Evolutionary conservation across 2,888 invertebrate genomes (phyloP).

Genomic region (Andrena fulva): DNA sequence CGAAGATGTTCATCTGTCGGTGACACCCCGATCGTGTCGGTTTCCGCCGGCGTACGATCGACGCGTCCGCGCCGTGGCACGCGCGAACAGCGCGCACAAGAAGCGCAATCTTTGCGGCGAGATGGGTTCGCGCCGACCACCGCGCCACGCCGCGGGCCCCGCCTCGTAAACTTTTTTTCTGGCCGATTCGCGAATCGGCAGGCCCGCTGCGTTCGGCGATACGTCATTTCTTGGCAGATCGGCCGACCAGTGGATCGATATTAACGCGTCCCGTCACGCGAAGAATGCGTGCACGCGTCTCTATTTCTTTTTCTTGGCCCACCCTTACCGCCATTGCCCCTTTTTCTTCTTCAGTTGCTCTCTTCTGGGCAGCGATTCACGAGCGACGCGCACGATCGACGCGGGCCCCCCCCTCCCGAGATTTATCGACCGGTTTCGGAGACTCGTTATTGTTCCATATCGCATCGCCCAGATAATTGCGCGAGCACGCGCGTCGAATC

Average conservation of each 20-base stretch:
- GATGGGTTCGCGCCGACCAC: slow-evolving; percentile 41
- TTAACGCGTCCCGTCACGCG: slow-evolving; percentile 72
- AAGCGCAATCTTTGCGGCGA: slow-evolving; percentile 50
- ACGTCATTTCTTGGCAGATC: slow-evolving; percentile 74
- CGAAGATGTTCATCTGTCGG: slow-evolving; percentile 39
- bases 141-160: slow-evolving; percentile 45
- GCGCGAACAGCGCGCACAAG: slow-evolving; percentile 52
- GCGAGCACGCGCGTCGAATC: slow-evolving; percentile 49
- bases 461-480: slow-evolving; percentile 37
- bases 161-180: slow-evolving; percentile 70
- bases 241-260: slow-evolving; percentile 59
- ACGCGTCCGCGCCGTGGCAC: slow-evolving; percentile 56
- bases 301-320: slow-evolving; percentile 59
- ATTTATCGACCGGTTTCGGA: slow-evolving; percentile 62
- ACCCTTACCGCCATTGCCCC: slow-evolving; percentile 23
- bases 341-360: slow-evolving; percentile 13
- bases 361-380: slow-evolving; percentile 13
- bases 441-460: slow-evolving; percentile 58
- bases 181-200: slow-evolving; percentile 66
- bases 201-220: slow-evolving; percentile 69
- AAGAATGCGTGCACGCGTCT: slow-evolving; percentile 69
- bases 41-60: slow-evolving; percentile 31
- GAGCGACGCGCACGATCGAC: slow-evolving; percentile 46
- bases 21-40: slow-evolving; percentile 18
- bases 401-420: slow-evolving; percentile 45